phyloP scores from a whole-genome alignment of 2,113 vertebrate species.

The sheep (Ovis aries) region ARS-UI_Ramb_v3.0 NC_056060.1:5512501-5513000 shows the following conservation, averaged over 20 bases:
- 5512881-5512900: neutral
- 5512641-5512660: fast-evolving
- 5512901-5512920: neutral
- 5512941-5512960: neutral
- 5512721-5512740: fast-evolving
- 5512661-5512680: neutral
- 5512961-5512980: neutral
- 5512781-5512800: neutral
- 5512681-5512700: neutral
- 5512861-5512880: neutral
- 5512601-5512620: neutral
- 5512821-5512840: neutral
- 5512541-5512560: neutral
- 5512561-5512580: neutral
- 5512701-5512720: neutral
- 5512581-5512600: neutral
- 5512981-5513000: neutral
- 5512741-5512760: neutral
- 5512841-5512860: too few relatives aligned
- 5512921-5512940: neutral
- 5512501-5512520: neutral
- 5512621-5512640: neutral
- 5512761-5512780: neutral
- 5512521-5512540: neutral
- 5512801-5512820: fast-evolving